Percentiles rank a stretch among this genome's conserved stretches.
Evolutionary conservation across 2,113 vertebrate species (phyloP).

Genomic region (Pantherophis guttatus): DNA sequence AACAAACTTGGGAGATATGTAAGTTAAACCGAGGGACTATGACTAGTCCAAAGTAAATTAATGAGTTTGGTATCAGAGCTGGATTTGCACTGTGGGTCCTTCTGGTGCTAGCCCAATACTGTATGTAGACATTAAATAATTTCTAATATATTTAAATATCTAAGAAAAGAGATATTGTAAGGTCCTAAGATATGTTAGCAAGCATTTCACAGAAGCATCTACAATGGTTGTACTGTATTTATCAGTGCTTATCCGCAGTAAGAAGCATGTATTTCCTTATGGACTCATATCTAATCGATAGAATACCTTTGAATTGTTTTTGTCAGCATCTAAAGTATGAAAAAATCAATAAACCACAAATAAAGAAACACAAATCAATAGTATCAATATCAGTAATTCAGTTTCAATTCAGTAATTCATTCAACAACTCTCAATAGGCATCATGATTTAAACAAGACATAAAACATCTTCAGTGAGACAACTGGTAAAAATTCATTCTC

Average conservation of each 20-base stretch:
- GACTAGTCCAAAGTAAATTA: neutral
- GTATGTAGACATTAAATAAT: neutral
- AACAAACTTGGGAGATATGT: neutral
- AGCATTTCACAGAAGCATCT: neutral
- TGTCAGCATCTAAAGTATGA: neutral
- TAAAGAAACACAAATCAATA: neutral
- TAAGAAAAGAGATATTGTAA: neutral
- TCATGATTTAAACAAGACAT: too few relatives aligned
- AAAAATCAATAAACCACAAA: neutral
- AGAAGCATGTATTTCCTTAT: neutral
- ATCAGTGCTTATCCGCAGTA: neutral
- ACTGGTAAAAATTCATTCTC: too few relatives aligned
- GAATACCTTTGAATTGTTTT: neutral
- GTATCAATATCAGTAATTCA: too few relatives aligned
- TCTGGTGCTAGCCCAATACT: neutral
- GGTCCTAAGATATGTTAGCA: neutral
- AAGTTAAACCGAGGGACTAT: neutral
- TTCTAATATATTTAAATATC: neutral
- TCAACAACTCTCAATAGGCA: too few relatives aligned
- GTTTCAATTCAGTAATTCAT: too few relatives aligned
- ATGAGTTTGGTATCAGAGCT: neutral
- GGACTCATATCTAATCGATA: neutral
- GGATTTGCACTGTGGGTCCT: neutral
- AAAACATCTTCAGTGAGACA: too few relatives aligned
- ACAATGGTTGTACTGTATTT: neutral